phyloP scores from a whole-genome alignment of 2,888 invertebrate species.

The Acanthoscelides obtectus region DNA sequence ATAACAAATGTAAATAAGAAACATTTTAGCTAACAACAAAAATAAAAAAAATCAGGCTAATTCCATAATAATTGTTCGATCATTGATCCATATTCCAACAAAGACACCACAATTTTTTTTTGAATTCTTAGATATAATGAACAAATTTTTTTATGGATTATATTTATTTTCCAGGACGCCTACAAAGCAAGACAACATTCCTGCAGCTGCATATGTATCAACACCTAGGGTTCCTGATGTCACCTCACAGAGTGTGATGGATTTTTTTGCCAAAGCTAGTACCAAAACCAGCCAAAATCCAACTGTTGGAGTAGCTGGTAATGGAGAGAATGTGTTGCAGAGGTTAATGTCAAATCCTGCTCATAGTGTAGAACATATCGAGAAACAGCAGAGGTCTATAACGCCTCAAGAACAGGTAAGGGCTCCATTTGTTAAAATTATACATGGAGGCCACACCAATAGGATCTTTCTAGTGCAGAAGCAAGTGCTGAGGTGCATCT shows the following conservation, averaged over 20 bases:
- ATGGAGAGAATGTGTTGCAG: conserved; percentile 59
- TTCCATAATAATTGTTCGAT: too few relatives aligned
- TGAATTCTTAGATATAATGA: too few relatives aligned
- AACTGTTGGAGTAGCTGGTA: conserved; percentile 38
- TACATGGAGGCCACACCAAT: too few relatives aligned
- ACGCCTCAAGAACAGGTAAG: conserved; percentile 58
- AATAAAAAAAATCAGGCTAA: too few relatives aligned
- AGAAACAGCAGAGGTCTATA: conserved; percentile 75
- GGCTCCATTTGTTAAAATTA: too few relatives aligned
- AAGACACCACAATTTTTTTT: too few relatives aligned
- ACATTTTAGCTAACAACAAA: too few relatives aligned
- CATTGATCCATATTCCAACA: too few relatives aligned
- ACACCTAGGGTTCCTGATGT: conserved; percentile 61
- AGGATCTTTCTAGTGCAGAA: too few relatives aligned
- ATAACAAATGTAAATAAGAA: too few relatives aligned
- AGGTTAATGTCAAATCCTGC: conserved; percentile 80
- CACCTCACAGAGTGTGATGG: conserved; percentile 79
- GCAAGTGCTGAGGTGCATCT: too few relatives aligned
- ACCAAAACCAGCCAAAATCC: conserved; percentile 55
- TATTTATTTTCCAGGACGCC: conserved; percentile 45
- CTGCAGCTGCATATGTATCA: conserved; percentile 32
- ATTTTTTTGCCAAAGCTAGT: conserved; percentile 78
- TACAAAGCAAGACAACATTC: conserved; percentile 39
- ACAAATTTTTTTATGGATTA: too few relatives aligned
- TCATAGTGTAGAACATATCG: conserved; percentile 81